phyloP scores from a whole-genome alignment of 2,888 invertebrate genomes.

The Nomada goodeniana region DNA sequence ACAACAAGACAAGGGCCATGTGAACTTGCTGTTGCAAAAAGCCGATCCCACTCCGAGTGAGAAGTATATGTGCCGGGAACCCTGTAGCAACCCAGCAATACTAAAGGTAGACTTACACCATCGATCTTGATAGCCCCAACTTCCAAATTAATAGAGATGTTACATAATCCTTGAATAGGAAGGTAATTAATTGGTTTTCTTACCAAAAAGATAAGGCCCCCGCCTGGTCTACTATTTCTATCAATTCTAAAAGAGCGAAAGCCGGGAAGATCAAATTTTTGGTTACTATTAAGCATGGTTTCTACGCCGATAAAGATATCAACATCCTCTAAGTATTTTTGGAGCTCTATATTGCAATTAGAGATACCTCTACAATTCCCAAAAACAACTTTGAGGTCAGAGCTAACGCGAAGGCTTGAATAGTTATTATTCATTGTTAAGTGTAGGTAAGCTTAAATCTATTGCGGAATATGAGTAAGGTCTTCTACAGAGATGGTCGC shows the following conservation, averaged over 20 bases:
- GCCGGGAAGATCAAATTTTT: too few species aligned
- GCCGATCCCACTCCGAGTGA: slow-evolving; percentile 1
- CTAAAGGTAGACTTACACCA: not conserved
- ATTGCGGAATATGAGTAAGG: not conserved
- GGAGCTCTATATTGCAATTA: not conserved
- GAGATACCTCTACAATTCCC: slow-evolving; percentile 1
- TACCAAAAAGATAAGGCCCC: not conserved
- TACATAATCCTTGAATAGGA: not conserved
- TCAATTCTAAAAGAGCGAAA: not conserved
- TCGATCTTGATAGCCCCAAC: not conserved
- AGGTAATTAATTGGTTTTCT: not conserved
- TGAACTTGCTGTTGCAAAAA: not conserved
- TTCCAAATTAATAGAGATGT: not conserved
- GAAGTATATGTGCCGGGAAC: not conserved
- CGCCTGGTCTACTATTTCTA: not conserved
- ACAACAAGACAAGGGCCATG: not conserved
- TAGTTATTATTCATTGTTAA: not conserved
- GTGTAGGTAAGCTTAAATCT: not conserved
- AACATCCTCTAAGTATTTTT: too few species aligned
- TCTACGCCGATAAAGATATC: slow-evolving; percentile 1
- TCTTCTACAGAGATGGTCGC: not conserved
- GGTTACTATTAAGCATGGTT: not conserved
- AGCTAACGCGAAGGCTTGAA: not conserved
- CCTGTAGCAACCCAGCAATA: not conserved
- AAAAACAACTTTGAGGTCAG: not conserved